Base-by-base conservation (phyloP, 2,113 vertebrate genomes). In the Vanacampus margaritifer region DNA sequence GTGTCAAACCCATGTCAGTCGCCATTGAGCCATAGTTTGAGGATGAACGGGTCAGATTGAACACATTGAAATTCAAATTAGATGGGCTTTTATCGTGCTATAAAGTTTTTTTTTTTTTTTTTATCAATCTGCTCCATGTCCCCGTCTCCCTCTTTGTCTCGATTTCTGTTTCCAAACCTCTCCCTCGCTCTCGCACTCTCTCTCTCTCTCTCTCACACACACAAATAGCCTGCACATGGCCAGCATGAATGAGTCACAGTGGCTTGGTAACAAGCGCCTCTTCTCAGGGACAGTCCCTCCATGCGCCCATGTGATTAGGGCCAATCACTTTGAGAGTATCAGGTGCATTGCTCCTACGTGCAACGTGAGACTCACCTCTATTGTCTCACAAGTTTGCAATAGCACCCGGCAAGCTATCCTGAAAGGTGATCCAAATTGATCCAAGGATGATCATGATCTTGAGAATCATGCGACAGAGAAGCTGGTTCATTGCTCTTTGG, bases 221-320 rank as follows among this genome's bases (percentile, higher is more conserved):
- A 72, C 48, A 73, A 67, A 78, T 66, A 79, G 75, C 83, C 78
- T 86, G 83, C 78, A 86, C 84, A 88, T 84, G 85, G 87, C 73
- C 82, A 79, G 75, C 0, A 46, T 32, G 53, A 72, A 81, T 91
- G 89, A 89, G 80, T 91, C 89, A 88, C 75, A 68, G 43, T 45
- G 59, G 76, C 45, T 83, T 80, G 85, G 58, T 73, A 81, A 82
- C 78, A 75, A 86, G 83, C 76, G 78, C 62, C 80, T 87, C 74
- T 72, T 79, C 72, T 76, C 71, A 70, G 87, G 83, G 88, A 90
- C 86, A 89, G 88, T 85, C 87, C 88, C 88, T 74, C 74, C 76
- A 74, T 82, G 84, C 74, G 79, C 85, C 69, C 73, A 21, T 79
- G 79, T 77, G 78, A 83, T 82, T 72, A 78, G 68, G 77, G 75